Evolutionary conservation across 2,888 invertebrate genomes (phyloP), one percentile per base, ranked within the genome.

Genomic region (Drosophila tripunctata): DNA sequence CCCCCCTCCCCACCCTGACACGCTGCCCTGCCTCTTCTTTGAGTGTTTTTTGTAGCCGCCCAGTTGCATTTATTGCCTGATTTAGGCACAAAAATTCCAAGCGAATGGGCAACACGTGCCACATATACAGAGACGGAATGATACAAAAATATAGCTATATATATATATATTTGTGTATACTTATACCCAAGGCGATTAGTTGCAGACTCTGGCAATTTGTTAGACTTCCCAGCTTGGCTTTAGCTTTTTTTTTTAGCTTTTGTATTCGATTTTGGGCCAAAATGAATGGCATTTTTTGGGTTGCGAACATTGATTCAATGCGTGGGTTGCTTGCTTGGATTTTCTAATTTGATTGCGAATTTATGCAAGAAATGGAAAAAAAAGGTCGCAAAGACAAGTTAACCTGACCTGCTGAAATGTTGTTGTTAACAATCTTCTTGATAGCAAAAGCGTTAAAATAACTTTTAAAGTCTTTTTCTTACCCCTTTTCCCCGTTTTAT

Each of bases 21-120:
- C n/a, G 10, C 27, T 27, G 27, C 27, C 27, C 27, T 10, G 27
- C 27, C 33, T n/a, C 40, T 17, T 19, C 24, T 21, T 17, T 41
- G n/a, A 44, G 12, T 6, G 7, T 30, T 38, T 24, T 31, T 38
- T 55, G 27, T 44, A 63, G 66, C 82, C 77, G 73, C 75, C 77
- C 73, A 65, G 56, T 58, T 77, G 68, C 75, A 73, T 55, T 74
- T 77, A 76, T 76, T 58, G 77, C 41, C 54, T 27, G 66, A 60
- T 57, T 76, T 65, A 43, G 61, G 27, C 66, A 58, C 40, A 52
- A 44, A n/a, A 48, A 60, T 50, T 45, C 67, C 38, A 36, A 48
- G 24, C 51, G 30, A 51, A 51, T 40, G 38, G 38, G 14, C 51
- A 48, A 43, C 71, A 58, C 56, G 67, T 71, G 69, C 35, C 52